Conservation (phyloP, 37 sponge, comb jelly and placozoan genomes). For the Spongilla lacustris region DNA sequence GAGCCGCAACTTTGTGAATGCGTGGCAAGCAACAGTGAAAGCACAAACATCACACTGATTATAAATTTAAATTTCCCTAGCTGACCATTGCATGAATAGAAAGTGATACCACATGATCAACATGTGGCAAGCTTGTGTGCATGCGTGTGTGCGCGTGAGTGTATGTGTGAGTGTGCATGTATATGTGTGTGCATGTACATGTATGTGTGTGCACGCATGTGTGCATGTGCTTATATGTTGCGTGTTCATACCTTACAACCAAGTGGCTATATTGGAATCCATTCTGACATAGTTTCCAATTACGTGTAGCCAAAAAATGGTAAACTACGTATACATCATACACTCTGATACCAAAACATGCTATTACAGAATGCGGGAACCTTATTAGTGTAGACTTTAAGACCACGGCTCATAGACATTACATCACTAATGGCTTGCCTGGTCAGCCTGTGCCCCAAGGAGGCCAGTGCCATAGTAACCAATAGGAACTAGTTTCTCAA, state of each 20-base stretch:
- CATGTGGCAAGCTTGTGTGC: too few species aligned
- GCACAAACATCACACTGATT: too few species aligned
- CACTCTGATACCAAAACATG: background rate
- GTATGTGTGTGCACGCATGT: background rate
- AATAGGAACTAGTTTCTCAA: constrained; percentile 59
- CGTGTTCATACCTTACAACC: background rate
- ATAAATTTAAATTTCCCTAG: too few species aligned
- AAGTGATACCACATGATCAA: too few species aligned
- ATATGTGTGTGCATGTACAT: background rate
- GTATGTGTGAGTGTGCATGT: background rate
- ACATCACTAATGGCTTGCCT: constrained; percentile 9
- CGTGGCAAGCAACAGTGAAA: too few species aligned
- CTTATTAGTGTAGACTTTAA: too few species aligned
- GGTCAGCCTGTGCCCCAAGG: constrained; percentile 71
- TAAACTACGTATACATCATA: background rate
- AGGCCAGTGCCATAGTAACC: constrained; percentile 58
- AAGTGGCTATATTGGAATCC: background rate
- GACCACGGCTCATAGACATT: background rate
- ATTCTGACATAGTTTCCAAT: background rate
- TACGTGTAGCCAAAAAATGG: background rate
- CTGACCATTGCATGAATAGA: too few species aligned
- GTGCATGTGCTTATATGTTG: background rate
- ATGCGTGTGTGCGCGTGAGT: too few species aligned
- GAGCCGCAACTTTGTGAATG: too few species aligned
- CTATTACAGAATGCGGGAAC: too few species aligned